These are phyloP conservation scores for Seriola quinqueradiata DNA, from an alignment of 2,113 vertebrate species.

Conservation along the genomic window DNA sequence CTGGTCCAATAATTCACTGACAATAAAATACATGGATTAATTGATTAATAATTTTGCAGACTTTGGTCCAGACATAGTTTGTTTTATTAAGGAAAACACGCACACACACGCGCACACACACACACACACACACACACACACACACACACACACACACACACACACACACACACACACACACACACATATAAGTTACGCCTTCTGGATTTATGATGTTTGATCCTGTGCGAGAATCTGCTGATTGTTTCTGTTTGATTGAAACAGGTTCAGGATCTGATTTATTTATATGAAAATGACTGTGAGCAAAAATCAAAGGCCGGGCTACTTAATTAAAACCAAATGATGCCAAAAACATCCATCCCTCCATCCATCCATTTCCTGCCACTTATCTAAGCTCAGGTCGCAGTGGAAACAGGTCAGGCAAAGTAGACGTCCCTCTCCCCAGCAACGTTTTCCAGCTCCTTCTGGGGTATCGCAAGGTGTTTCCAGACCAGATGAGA, in stretches of 20 bases:
- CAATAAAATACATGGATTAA: constrained; percentile 33
- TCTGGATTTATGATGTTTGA: constrained; percentile 22
- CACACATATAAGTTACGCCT: not conserved
- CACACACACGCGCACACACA: too few relatives aligned
- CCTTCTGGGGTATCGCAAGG: too few relatives aligned
- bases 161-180: too few relatives aligned
- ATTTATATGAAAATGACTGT: constrained; percentile 7
- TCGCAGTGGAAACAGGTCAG: too few relatives aligned
- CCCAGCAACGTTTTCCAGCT: too few relatives aligned
- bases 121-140: too few relatives aligned
- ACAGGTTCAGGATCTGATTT: constrained; percentile 5
- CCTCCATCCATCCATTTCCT: too few relatives aligned
- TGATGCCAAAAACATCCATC: too few relatives aligned
- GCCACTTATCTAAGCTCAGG: too few relatives aligned
- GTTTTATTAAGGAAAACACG: not conserved
- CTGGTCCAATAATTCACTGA: constrained; percentile 47
- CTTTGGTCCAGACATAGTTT: constrained; percentile 28
- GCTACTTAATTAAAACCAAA: constrained; percentile 22
- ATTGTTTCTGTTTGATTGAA: constrained; percentile 47
- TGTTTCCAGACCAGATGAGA: too few relatives aligned
- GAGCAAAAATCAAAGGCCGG: constrained; percentile 12
- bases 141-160: too few relatives aligned
- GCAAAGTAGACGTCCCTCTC: too few relatives aligned
- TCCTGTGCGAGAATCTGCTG: constrained; percentile 14
- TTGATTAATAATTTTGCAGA: constrained; percentile 40